Evolutionary conservation across 2,888 invertebrate genomes (phyloP).

Genomic region (Drosophila nigricruria): DNA sequence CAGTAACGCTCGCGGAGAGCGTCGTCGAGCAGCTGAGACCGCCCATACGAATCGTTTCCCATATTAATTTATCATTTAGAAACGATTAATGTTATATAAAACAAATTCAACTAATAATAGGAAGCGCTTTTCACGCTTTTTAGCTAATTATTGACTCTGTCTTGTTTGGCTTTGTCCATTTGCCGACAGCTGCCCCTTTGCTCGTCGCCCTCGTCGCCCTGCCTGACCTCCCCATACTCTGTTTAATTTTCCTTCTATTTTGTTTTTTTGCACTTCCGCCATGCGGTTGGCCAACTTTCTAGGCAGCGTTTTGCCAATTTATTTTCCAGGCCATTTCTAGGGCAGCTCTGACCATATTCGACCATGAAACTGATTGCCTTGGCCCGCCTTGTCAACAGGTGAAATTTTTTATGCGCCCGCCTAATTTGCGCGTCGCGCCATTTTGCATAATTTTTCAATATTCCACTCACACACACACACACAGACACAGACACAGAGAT

Average conservation of each 20-base stretch:
- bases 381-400: conserved; percentile 66
- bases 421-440: conserved; percentile 52
- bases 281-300: conserved; percentile 59
- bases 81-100: conserved; percentile 78
- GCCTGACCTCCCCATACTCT: background rate
- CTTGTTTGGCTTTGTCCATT: conserved; percentile 44
- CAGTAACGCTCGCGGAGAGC: conserved; percentile 49
- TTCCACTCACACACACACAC: conserved; percentile 31
- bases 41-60: conserved; percentile 75
- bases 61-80: conserved; percentile 79
- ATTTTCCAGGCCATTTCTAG: conserved; percentile 48
- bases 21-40: conserved; percentile 32
- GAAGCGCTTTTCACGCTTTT: conserved; percentile 76
- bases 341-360: conserved; percentile 63
- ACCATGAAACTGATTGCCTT: conserved; percentile 61
- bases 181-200: conserved; percentile 45
- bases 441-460: conserved; percentile 68
- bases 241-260: conserved; percentile 2
- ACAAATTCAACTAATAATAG: conserved; percentile 77
- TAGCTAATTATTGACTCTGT: conserved; percentile 68
- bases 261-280: conserved; percentile 53
- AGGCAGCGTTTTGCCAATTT: conserved; percentile 28
- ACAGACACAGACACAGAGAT: background rate
- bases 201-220: conserved; percentile 6
- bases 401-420: conserved; percentile 66